A percentile compares a stretch with the other conserved stretches of the same genome.
Evolutionary conservation across 53 echinoderm and acorn worm genomes (phyloP).

Genomic region (Luidia sarsii): DNA sequence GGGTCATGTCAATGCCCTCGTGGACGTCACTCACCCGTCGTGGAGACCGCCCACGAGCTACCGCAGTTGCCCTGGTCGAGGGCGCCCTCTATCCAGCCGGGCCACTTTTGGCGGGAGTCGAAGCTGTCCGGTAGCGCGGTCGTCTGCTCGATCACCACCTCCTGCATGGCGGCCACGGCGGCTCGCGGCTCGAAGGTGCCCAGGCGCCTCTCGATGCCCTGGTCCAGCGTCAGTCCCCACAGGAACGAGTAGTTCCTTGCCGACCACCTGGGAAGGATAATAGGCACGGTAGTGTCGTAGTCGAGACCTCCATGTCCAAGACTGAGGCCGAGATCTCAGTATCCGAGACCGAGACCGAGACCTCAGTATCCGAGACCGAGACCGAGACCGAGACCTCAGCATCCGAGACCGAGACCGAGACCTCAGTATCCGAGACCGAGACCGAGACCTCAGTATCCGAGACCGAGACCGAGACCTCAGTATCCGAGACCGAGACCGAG

Average conservation of each 20-base stretch:
- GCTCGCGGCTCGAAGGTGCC: constrained; percentile 73
- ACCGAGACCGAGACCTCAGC: too few relatives aligned
- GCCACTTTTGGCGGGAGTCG: constrained; percentile 86
- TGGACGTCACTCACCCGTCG: constrained; percentile 63
- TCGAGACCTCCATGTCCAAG: too few relatives aligned
- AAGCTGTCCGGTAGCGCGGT: constrained; percentile 63
- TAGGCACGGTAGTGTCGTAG: too few relatives aligned
- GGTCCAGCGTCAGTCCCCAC: constrained; percentile 80
- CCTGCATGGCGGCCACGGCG: constrained; percentile 56
- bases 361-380: too few relatives aligned
- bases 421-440: too few relatives aligned
- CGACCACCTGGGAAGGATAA: constrained; percentile 72
- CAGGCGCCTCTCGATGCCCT: constrained; percentile 60
- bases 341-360: too few relatives aligned
- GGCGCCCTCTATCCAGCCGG: constrained; percentile 68
- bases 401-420: too few relatives aligned
- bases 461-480: too few relatives aligned
- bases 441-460: too few relatives aligned
- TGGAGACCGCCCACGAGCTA: constrained; percentile 93
- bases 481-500: too few relatives aligned
- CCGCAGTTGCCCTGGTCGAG: constrained; percentile 92
- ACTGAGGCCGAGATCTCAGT: too few relatives aligned
- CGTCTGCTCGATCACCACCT: constrained; percentile 62
- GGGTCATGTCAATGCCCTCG: background rate
- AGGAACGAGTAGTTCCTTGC: constrained; percentile 81